Percentiles rank a stretch among this genome's conserved stretches.
Conservation (phyloP, 2,888 invertebrate genomes). For the Eupithecia subfuscata region DNA sequence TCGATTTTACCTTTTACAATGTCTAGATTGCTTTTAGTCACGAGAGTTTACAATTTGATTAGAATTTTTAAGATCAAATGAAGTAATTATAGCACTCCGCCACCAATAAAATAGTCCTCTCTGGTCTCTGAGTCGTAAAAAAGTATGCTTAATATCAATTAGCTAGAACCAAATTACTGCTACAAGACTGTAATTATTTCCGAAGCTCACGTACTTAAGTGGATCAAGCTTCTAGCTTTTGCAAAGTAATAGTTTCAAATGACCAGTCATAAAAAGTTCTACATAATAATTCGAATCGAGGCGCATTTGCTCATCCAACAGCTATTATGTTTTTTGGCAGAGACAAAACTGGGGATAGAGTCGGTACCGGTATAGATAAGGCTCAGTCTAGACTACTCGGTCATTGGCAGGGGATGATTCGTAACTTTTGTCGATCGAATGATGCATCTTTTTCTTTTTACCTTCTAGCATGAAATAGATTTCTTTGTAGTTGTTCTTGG, state of each 20-base stretch:
- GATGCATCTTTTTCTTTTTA: slow-evolving; percentile 71
- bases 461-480: slow-evolving; percentile 72
- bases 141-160: slow-evolving; percentile 66
- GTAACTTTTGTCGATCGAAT: slow-evolving; percentile 70
- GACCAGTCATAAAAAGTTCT: slow-evolving; percentile 62
- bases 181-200: slow-evolving; percentile 64
- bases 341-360: slow-evolving; percentile 54
- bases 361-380: slow-evolving; percentile 46
- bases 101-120: slow-evolving; percentile 46
- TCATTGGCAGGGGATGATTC: slow-evolving; percentile 81
- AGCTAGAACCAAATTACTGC: slow-evolving; percentile 60
- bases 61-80: slow-evolving; percentile 38
- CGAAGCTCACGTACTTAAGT: slow-evolving; percentile 58
- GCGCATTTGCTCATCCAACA: slow-evolving; percentile 69
- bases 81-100: slow-evolving; percentile 37
- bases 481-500: slow-evolving; percentile 76
- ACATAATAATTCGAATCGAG: slow-evolving; percentile 50
- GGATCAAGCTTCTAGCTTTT: slow-evolving; percentile 57
- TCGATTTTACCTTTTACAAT: slow-evolving; percentile 36
- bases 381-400: slow-evolving; percentile 71
- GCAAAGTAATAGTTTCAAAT: slow-evolving; percentile 68
- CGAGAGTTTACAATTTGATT: slow-evolving; percentile 39
- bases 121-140: slow-evolving; percentile 52
- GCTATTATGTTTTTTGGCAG: slow-evolving; percentile 68
- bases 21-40: slow-evolving; percentile 41